A percentile compares a stretch with the other conserved stretches of the same genome.
Evolutionary conservation across 2,113 vertebrate genomes (phyloP).

Genomic region (Caranx melampygus): DNA sequence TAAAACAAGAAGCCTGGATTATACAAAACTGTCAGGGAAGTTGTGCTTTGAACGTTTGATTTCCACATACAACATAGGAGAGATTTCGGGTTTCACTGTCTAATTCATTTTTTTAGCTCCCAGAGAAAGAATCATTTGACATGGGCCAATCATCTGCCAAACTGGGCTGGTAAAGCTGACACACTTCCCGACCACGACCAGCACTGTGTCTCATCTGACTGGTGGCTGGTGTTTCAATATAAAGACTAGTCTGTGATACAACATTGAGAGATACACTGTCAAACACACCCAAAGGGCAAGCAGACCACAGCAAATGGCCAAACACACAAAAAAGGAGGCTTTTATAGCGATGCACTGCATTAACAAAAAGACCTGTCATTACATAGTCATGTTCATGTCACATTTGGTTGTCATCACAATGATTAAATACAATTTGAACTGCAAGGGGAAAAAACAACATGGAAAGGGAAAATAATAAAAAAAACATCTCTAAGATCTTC

Average conservation of each 20-base stretch:
- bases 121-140: conserved; percentile 16
- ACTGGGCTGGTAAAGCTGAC: neutral
- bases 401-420: neutral
- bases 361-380: neutral
- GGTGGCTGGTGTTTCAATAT: conserved; percentile 38
- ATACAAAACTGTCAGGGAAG: conserved; percentile 5
- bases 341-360: neutral
- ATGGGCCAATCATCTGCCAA: conserved; percentile 24
- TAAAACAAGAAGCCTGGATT: conserved; percentile 3
- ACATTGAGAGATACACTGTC: conserved; percentile 10
- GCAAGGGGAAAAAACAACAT: neutral
- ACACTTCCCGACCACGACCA: conserved; percentile 38
- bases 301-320: conserved; percentile 3
- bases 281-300: conserved; percentile 29
- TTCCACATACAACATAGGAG: neutral
- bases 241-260: conserved; percentile 31
- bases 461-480: neutral
- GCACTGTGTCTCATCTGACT: conserved; percentile 28
- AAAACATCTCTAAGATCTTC: neutral
- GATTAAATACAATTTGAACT: neutral
- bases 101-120: neutral
- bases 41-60: neutral
- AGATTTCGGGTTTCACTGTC: neutral
- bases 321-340: neutral
- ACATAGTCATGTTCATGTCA: neutral